phyloP scores from a whole-genome alignment of 2,113 vertebrate genomes.

The Melanotaenia duboulayi region DNA sequence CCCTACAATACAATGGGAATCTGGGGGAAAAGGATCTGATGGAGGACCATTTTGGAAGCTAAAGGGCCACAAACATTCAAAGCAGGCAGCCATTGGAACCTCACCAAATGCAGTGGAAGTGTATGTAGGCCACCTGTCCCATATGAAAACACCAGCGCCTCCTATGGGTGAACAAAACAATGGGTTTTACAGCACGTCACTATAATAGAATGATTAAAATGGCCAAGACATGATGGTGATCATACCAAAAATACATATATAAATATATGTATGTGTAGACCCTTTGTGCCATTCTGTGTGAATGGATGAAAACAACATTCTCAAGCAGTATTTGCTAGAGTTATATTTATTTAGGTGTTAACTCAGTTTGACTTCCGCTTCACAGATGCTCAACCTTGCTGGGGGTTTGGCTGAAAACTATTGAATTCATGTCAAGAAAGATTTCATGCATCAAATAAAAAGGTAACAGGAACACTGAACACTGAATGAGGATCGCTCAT shows the following conservation, averaged over 20 bases:
- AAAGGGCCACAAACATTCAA: conserved; percentile 71
- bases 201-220: conserved; percentile 64
- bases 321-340: neutral
- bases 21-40: conserved; percentile 47
- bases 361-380: conserved; percentile 26
- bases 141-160: conserved; percentile 86
- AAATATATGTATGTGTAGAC: conserved; percentile 17
- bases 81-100: conserved; percentile 79
- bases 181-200: conserved; percentile 78
- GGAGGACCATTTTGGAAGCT: conserved; percentile 48
- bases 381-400: conserved; percentile 33
- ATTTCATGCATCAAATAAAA: conserved; percentile 25
- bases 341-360: conserved; percentile 1
- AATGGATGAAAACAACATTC: conserved; percentile 15
- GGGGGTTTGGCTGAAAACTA: conserved; percentile 11
- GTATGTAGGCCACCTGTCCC: conserved; percentile 84
- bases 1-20: conserved; percentile 26
- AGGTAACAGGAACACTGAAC: neutral
- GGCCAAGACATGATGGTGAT: conserved; percentile 55
- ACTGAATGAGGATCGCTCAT: conserved; percentile 11
- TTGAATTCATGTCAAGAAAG: conserved; percentile 22
- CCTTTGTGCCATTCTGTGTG: conserved; percentile 23
- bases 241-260: conserved; percentile 32
- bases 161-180: conserved; percentile 86
- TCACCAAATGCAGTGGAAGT: conserved; percentile 85